Evolutionary conservation across 1,140 invertebrate species (phyloP), one percentile per base, ranked within the genome.

Genomic region (Belonocnema kinseyi): DNA sequence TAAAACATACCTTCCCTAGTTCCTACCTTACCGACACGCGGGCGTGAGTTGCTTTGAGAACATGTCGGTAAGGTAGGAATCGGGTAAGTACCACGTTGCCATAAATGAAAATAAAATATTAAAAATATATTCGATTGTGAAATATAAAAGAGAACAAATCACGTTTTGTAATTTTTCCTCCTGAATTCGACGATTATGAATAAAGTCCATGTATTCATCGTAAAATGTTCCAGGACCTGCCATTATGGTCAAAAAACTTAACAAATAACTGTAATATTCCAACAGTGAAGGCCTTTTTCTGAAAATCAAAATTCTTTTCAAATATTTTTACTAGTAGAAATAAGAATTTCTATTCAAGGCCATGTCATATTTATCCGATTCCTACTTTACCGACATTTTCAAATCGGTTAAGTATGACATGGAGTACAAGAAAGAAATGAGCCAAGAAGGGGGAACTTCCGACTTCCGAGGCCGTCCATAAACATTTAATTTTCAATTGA

Each of bases 141-240:
- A 56, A 6, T n/a, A 21, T 17, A 56, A 7, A 56, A 17, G 8
- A 17, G 13, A 58, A 26, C 10, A 26, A 26, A 58, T 13, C 80
- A 72, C 93, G 77, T 90, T 92, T 58, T 90, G 80, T 46, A 88
- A 72, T 58, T 90, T 86, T 54, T 87, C 82, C 56, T 90, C 89
- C n/a, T 88, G 80, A 17, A 93, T 87, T 80, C 92, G 91, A 74
- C 88, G 92, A 51, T 96, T 96, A 82, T 97, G 93, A 81, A 99
- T 97, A 86, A 98, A 99, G 73, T 97, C 95, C 21, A 96, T 95
- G 88, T 98, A 99, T 89, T 99, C 98, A 40, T 94, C 93, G 89
- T 97, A 99, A 88, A 99, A 98, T 52, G 98, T 94, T 26, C 97
- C 93, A 5, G 98, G 98, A 1, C 98, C 98, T 81, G 96, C 97